Evolutionary conservation across 2,888 invertebrate species (phyloP).

Genomic region (Agrotis puta): DNA sequence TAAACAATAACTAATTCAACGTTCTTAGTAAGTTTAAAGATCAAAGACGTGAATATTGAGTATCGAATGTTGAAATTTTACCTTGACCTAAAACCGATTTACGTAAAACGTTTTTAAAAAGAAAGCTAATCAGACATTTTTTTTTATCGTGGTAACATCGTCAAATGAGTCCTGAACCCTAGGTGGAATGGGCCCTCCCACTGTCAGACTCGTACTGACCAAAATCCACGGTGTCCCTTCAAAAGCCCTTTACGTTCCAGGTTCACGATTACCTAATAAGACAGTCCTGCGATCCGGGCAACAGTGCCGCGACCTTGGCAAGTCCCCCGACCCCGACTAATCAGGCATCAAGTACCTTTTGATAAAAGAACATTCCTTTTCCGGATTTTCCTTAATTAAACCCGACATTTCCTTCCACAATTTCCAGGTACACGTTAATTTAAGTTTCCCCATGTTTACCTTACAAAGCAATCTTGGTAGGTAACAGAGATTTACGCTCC

Average conservation of each 20-base stretch:
- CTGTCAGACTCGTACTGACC: no score
- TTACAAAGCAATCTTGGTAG: slow-evolving; percentile 48
- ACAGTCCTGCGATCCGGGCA: no score
- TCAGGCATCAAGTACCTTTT: not conserved
- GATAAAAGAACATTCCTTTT: slow-evolving; percentile 5
- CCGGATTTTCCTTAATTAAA: slow-evolving; percentile 40
- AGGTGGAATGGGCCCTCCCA: no score
- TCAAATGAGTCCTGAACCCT: no score
- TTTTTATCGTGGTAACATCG: no score
- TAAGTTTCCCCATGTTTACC: slow-evolving; percentile 36
- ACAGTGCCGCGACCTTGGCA: no score
- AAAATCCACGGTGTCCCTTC: no score
- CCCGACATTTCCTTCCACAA: slow-evolving; percentile 6
- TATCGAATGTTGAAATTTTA: slow-evolving; percentile 3
- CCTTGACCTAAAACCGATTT: slow-evolving; percentile 17
- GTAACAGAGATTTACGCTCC: slow-evolving; percentile 52
- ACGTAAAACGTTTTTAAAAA: not conserved
- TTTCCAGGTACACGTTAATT: slow-evolving; percentile 32
- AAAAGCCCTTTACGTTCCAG: no score
- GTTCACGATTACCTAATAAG: no score
- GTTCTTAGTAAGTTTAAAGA: slow-evolving; percentile 13
- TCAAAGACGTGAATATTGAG: slow-evolving; percentile 31
- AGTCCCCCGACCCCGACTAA: no score
- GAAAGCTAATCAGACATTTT: slow-evolving; percentile 3
- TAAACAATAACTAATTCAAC: slow-evolving; percentile 12